Percentiles rank a stretch among this genome's conserved stretches.
phyloP scores from a whole-genome alignment of 2,797 vertebrate genomes.

The Smutsia temminckii region DNA sequence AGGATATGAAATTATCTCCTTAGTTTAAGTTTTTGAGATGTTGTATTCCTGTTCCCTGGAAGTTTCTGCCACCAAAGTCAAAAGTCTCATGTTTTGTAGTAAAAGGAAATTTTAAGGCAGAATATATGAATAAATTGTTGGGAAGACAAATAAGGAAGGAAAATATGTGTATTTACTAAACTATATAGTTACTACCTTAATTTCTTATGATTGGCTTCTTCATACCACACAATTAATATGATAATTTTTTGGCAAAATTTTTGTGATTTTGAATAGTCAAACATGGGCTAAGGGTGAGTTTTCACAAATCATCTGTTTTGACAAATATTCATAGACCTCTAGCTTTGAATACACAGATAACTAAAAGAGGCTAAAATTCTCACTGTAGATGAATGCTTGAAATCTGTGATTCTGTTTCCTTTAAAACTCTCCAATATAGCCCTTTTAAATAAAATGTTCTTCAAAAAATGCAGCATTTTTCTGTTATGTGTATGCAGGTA shows the following conservation, averaged over 20 bases:
- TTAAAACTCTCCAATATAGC: neutral
- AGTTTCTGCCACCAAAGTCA: slow-evolving; percentile 43
- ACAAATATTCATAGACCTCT: neutral
- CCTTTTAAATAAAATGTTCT: neutral
- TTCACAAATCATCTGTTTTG: neutral
- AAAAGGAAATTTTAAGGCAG: slow-evolving; percentile 41
- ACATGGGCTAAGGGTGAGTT: neutral
- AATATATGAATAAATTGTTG: slow-evolving; percentile 43
- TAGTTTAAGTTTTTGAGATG: slow-evolving; percentile 48
- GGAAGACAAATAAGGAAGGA: neutral
- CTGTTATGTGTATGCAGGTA: neutral
- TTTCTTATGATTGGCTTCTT: neutral
- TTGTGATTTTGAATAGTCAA: slow-evolving; percentile 1
- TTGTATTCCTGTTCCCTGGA: neutral
- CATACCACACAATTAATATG: neutral
- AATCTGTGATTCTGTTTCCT: neutral
- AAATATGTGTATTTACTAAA: neutral
- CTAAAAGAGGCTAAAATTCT: slow-evolving; percentile 14
- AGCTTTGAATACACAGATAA: neutral
- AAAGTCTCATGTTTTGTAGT: slow-evolving; percentile 11
- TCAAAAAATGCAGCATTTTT: neutral
- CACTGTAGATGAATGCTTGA: neutral
- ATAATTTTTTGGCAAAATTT: neutral
- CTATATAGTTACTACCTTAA: neutral
- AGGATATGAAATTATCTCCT: slow-evolving; percentile 47